These are phyloP conservation scores for Nannoperca obscura DNA, from an alignment of 2,797 vertebrate species.

Conservation along the genomic window DNA sequence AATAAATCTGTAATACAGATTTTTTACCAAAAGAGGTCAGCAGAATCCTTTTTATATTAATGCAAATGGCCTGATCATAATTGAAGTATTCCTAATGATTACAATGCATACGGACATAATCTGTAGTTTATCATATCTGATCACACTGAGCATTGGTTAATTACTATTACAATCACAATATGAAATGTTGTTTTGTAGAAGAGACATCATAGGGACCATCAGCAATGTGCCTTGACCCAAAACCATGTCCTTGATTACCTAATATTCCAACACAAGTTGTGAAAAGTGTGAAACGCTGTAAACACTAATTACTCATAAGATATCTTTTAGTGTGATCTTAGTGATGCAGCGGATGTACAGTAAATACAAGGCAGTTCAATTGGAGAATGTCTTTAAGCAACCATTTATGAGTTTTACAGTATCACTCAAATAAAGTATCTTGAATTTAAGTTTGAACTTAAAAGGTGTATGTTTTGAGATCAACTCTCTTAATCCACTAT, in stretches of 20 bases:
- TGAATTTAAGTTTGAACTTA: neutral
- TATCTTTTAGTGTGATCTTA: neutral
- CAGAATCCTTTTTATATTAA: constrained; percentile 26
- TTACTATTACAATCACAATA: neutral
- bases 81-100: neutral
- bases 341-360: neutral
- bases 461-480: neutral
- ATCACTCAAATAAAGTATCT: neutral
- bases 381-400: neutral
- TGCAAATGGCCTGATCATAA: neutral
- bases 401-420: neutral
- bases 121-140: neutral
- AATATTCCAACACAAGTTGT: neutral
- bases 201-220: neutral
- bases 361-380: neutral
- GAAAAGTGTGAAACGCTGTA: neutral
- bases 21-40: constrained; percentile 71
- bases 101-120: neutral
- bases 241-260: too few relatives aligned
- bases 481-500: neutral
- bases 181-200: neutral
- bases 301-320: neutral
- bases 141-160: neutral
- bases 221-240: too few relatives aligned
- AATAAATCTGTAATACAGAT: constrained; percentile 47